Percentiles rank a stretch among this genome's conserved stretches.
phyloP scores from a whole-genome alignment of 2,113 vertebrate species.

The Tympanuchus pallidicinctus region DNA sequence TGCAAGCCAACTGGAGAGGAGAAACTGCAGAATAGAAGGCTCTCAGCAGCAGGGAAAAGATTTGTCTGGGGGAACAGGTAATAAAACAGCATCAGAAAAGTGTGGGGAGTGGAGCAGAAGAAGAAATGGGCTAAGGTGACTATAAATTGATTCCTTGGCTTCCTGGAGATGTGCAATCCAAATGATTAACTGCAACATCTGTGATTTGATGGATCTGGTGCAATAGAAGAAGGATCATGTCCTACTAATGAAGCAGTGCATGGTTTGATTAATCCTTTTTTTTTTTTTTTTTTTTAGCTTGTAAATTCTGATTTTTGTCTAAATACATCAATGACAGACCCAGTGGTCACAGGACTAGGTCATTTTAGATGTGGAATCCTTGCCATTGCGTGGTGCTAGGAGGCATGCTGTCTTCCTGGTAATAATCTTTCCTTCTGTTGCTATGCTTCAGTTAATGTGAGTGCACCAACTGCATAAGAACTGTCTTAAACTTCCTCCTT shows the following conservation, averaged over 20 bases:
- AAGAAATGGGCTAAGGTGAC: neutral
- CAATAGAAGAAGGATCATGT: neutral
- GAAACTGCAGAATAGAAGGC: constrained; percentile 28
- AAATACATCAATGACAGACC: neutral
- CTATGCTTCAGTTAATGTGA: neutral
- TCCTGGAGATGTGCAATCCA: constrained; percentile 39
- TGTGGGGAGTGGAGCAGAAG: neutral
- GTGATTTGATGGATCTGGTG: constrained; percentile 48
- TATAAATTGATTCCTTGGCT: constrained; percentile 36
- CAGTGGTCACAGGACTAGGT: rapidly evolving
- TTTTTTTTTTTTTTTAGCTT: neutral
- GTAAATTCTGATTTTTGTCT: constrained; percentile 17
- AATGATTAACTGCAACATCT: constrained; percentile 47
- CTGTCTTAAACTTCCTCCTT: neutral
- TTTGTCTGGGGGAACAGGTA: constrained; percentile 40
- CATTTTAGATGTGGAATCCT: neutral
- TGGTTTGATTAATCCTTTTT: constrained; percentile 8
- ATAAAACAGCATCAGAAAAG: constrained; percentile 5
- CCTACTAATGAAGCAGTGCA: constrained; percentile 18
- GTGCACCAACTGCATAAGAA: neutral
- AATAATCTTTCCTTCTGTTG: neutral
- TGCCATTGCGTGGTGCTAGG: neutral
- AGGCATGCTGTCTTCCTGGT: neutral
- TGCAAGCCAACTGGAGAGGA: constrained; percentile 23
- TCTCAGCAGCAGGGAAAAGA: neutral